These are phyloP conservation scores for Hoplostethus mediterraneus DNA, from an alignment of 2,797 vertebrate species.

Conservation along the genomic window DNA sequence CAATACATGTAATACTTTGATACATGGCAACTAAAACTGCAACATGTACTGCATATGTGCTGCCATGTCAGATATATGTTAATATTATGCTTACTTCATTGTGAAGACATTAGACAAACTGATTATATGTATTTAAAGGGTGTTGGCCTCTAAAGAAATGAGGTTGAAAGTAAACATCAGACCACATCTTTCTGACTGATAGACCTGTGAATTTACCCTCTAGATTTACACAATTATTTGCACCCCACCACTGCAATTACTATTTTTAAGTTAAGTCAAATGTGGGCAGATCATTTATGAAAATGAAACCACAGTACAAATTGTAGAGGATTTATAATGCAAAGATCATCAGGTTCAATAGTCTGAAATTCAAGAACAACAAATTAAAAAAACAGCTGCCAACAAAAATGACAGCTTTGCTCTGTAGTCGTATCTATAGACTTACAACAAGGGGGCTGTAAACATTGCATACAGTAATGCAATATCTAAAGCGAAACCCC, in stretches of 20 bases:
- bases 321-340: too few species aligned
- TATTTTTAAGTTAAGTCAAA: conserved; percentile 28
- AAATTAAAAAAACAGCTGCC: neutral
- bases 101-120: neutral
- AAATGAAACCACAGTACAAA: neutral
- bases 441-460: neutral
- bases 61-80: neutral
- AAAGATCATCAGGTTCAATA: neutral
- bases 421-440: neutral
- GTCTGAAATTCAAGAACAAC: neutral
- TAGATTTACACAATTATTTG: neutral
- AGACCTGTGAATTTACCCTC: neutral
- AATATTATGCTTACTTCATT: neutral
- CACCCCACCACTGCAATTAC: neutral
- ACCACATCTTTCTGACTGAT: too few species aligned
- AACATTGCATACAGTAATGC: neutral
- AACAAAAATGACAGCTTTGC: neutral
- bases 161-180: neutral
- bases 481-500: too few species aligned
- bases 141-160: neutral
- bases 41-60: neutral
- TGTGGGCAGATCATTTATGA: conserved; percentile 30
- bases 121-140: neutral
- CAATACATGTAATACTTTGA: too few species aligned
- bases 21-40: neutral